Conservation (phyloP, 37 sponge, comb jelly and placozoan genomes). For the Halichondria panicea region DNA sequence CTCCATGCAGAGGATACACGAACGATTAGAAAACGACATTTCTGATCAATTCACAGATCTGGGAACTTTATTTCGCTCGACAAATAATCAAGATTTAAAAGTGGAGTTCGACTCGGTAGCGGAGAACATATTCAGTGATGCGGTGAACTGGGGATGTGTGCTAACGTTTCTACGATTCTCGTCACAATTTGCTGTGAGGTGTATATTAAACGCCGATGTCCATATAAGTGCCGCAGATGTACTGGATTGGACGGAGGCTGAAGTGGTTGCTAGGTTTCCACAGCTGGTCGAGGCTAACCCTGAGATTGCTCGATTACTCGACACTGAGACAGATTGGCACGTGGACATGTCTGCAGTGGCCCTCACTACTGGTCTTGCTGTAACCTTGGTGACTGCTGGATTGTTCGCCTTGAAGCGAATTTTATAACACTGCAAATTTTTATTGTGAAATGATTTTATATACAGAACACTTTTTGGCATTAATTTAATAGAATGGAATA, state of each 20-base stretch:
- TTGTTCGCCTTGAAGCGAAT: constrained; percentile 7
- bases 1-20: too few species aligned
- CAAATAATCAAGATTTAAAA: too few species aligned
- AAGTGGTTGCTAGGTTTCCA: constrained; percentile 17
- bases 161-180: constrained; percentile 60
- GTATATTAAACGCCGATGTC: constrained; percentile 27
- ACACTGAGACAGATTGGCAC: constrained; percentile 20
- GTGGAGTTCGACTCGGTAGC: constrained; percentile 29
- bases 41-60: too few species aligned
- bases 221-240: constrained; percentile 31
- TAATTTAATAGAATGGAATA: too few species aligned
- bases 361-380: constrained; percentile 3
- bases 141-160: constrained; percentile 68
- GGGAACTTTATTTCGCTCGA: too few species aligned
- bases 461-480: too few species aligned
- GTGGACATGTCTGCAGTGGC: neutral
- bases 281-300: neutral
- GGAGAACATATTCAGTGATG: constrained; percentile 50
- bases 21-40: too few species aligned
- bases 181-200: constrained; percentile 43
- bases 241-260: constrained; percentile 20
- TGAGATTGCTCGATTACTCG: constrained; percentile 34
- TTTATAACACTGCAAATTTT: too few species aligned
- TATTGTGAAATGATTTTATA: too few species aligned
- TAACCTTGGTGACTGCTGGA: constrained; percentile 23